phyloP scores from a whole-genome alignment of 2,113 vertebrate genomes.

The Egretta garzetta region DNA sequence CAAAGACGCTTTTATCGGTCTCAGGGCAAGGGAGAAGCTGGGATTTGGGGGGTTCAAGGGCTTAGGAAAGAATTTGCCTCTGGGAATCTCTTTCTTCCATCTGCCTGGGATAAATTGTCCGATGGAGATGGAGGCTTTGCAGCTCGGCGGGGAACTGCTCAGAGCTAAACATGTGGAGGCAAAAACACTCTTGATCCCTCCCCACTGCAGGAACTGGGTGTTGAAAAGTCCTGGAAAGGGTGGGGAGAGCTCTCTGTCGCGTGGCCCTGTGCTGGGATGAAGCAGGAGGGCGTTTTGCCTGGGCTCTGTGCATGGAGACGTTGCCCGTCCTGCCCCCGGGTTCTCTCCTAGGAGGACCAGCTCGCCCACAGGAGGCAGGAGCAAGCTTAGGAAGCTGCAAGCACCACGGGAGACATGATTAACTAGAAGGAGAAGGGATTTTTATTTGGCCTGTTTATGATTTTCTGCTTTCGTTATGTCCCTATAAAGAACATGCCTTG shows the following conservation, averaged over 20 bases:
- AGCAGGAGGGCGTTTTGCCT: neutral
- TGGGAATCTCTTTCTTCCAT: slow-evolving; percentile 1
- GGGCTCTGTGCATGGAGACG: neutral
- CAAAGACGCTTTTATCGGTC: neutral
- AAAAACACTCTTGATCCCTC: neutral
- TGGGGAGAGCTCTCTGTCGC: neutral
- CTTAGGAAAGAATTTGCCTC: slow-evolving; percentile 20
- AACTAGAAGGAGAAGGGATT: neutral
- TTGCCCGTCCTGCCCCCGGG: neutral
- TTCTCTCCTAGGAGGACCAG: neutral
- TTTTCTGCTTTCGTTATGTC: neutral
- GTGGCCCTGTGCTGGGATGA: rapidly evolving
- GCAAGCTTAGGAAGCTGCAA: neutral
- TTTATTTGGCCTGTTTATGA: neutral
- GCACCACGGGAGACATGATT: neutral
- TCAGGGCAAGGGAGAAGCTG: neutral
- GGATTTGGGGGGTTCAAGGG: neutral
- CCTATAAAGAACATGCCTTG: neutral
- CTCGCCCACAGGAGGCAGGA: neutral
- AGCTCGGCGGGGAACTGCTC: neutral
- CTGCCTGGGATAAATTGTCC: neutral
- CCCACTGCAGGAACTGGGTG: neutral
- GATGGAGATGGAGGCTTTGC: neutral
- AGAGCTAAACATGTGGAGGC: neutral
- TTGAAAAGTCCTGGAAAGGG: neutral